Evolutionary conservation across 2,113 vertebrate genomes (phyloP).

Genomic region (Puffinus mauretanicus): DNA sequence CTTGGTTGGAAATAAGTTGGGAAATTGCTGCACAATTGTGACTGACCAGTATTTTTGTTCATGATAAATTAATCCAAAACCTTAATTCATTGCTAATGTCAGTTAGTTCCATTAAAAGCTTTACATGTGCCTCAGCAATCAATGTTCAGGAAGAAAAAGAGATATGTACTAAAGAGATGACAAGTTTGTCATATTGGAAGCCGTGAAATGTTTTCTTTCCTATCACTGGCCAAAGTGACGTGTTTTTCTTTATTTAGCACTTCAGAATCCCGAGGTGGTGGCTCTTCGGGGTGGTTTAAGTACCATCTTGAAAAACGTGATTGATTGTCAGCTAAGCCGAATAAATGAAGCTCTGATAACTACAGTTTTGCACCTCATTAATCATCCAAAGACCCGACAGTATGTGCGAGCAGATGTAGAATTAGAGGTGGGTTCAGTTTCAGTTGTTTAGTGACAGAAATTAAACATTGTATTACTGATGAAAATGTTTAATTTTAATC

Average conservation of each 20-base stretch:
- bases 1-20: background rate
- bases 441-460: background rate
- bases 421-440: conserved; percentile 84
- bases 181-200: background rate
- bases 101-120: background rate
- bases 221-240: background rate
- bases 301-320: conserved; percentile 96
- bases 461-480: background rate
- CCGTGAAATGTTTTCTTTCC: background rate
- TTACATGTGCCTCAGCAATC: background rate
- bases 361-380: conserved; percentile 96
- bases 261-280: conserved; percentile 96
- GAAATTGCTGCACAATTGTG: background rate
- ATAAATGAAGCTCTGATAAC: conserved; percentile 98
- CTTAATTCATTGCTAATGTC: background rate
- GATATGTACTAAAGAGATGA: background rate
- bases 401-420: conserved; percentile 94
- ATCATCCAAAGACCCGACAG: conserved; percentile 95
- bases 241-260: conserved; percentile 71
- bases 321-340: conserved; percentile 95
- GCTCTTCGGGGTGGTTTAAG: conserved; percentile 93
- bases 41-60: background rate
- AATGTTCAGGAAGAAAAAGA: background rate
- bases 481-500: background rate
- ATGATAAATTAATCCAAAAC: background rate